These are phyloP conservation scores for Hypanus sabinus DNA, from an alignment of 2,113 vertebrate genomes.

Conservation along the genomic window DNA sequence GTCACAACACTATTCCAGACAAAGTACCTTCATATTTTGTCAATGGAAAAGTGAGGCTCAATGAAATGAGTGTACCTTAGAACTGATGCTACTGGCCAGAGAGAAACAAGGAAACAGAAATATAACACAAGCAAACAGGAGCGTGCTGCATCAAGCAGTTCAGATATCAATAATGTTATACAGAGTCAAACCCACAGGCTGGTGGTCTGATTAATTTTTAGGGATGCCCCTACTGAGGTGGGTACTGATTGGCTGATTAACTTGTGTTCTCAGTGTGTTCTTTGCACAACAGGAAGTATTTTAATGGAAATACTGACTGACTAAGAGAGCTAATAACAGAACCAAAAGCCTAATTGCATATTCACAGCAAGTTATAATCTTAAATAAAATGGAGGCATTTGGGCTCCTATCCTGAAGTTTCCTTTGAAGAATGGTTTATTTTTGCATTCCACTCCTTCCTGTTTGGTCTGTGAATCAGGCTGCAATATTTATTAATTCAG, in stretches of 20 bases:
- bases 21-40: not conserved
- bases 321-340: too few species aligned
- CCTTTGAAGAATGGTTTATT: conserved; percentile 10
- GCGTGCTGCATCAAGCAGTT: not conserved
- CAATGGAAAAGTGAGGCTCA: not conserved
- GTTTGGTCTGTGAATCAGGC: not conserved
- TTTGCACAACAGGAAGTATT: not conserved
- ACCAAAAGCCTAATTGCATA: not conserved
- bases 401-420: not conserved
- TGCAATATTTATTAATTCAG: conserved; percentile 16
- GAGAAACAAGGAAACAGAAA: not conserved
- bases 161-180: not conserved
- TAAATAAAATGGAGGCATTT: not conserved
- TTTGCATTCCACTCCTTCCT: not conserved
- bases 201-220: not conserved
- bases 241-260: not conserved
- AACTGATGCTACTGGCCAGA: not conserved
- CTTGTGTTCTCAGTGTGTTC: not conserved
- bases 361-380: not conserved
- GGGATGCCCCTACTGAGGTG: too few species aligned
- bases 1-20: not conserved
- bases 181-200: not conserved
- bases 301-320: not conserved
- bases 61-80: not conserved
- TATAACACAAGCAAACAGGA: not conserved